Evolutionary conservation across 2,888 invertebrate species (phyloP).

Genomic region (Agonum fuliginosum): DNA sequence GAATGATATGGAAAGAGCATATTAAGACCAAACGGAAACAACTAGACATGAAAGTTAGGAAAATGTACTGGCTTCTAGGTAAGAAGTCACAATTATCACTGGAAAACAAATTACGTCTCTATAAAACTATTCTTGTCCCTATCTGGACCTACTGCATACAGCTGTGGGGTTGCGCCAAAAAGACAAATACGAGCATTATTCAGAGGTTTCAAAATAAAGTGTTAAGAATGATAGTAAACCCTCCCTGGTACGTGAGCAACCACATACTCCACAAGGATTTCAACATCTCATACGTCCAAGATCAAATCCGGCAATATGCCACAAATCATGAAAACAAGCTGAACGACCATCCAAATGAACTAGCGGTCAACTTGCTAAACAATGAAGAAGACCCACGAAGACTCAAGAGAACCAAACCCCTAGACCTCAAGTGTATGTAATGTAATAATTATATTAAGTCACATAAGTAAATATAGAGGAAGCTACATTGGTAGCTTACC

Average conservation of each 20-base stretch:
- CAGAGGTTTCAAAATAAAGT: background rate
- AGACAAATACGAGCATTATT: background rate
- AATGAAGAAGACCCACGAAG: background rate
- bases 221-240: conserved; percentile 35
- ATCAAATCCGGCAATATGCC: conserved; percentile 28
- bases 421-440: no score
- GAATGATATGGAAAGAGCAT: background rate
- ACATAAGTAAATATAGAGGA: no score
- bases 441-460: no score
- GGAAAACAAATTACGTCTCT: conserved; percentile 38
- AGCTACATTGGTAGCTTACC: no score
- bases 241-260: conserved; percentile 46
- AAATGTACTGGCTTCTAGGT: background rate
- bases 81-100: background rate
- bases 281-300: conserved; percentile 37
- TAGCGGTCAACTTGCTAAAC: background rate
- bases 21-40: conserved; percentile 11
- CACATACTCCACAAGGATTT: conserved; percentile 56
- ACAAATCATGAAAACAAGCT: conserved; percentile 2
- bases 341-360: conserved; percentile 16
- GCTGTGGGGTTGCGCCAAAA: background rate
- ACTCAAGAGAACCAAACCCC: conserved; percentile 26
- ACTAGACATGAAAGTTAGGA: background rate
- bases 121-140: conserved; percentile 46
- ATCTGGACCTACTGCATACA: conserved; percentile 50